Conservation (phyloP, 2,888 invertebrate species). For the Mallateleia sp. region DNA sequence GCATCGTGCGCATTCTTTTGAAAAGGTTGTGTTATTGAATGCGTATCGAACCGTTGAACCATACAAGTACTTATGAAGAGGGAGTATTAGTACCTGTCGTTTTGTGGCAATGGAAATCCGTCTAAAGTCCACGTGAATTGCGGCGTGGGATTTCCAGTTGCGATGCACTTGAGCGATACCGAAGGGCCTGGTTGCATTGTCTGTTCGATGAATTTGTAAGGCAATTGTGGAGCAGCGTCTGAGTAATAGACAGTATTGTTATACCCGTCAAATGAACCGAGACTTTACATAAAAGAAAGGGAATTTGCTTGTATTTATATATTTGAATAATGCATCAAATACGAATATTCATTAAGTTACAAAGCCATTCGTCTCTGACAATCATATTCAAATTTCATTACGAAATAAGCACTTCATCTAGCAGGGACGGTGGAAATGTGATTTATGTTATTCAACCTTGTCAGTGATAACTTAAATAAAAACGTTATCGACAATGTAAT, state of each 20-base stretch:
- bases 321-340: too few species aligned
- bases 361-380: too few species aligned
- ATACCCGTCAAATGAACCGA: too few species aligned
- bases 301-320: too few species aligned
- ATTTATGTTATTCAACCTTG: too few species aligned
- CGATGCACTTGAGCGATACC: constrained; percentile 97
- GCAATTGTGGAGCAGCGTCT: constrained; percentile 97
- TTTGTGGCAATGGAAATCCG: constrained; percentile 95
- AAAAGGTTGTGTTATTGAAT: constrained; percentile 59
- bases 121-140: constrained; percentile 97
- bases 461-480: too few species aligned
- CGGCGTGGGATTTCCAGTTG: constrained; percentile 98
- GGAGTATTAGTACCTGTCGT: constrained; percentile 91
- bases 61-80: constrained; percentile 60
- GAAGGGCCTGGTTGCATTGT: constrained; percentile 97
- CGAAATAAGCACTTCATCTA: too few species aligned
- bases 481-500: too few species aligned
- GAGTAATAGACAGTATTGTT: constrained; percentile 82
- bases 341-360: too few species aligned
- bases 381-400: too few species aligned
- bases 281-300: too few species aligned
- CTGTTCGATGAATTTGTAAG: constrained; percentile 98
- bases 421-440: too few species aligned
- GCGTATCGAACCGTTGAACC: constrained; percentile 52
- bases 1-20: constrained; percentile 41